phyloP scores from a whole-genome alignment of 92 coral and sea anemone species.

The Galaxea fascicularis region DNA sequence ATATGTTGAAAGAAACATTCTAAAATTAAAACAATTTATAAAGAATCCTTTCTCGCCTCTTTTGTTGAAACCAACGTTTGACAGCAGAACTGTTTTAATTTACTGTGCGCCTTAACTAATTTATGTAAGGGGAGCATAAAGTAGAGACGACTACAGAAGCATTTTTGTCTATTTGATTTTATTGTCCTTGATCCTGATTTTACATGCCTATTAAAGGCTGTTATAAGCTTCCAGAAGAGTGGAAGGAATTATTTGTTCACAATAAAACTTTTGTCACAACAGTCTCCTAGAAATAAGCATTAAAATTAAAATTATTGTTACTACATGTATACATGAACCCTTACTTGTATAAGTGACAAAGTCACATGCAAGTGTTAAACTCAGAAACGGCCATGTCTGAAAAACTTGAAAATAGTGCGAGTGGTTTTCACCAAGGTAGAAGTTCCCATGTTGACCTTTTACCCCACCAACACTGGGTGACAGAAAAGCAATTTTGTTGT shows the following conservation, averaged over 20 bases:
- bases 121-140: background rate
- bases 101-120: background rate
- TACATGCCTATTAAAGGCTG: background rate
- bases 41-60: background rate
- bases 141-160: background rate
- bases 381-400: no score
- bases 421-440: constrained; percentile 38
- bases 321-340: constrained; percentile 61
- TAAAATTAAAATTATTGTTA: constrained; percentile 19
- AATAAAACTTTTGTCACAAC: constrained; percentile 8
- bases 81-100: background rate
- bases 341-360: constrained; percentile 59
- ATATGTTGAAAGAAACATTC: background rate
- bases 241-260: constrained; percentile 16
- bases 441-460: constrained; percentile 28
- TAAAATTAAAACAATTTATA: no score
- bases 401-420: no score
- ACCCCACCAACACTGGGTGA: constrained; percentile 53
- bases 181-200: background rate
- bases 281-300: constrained; percentile 1
- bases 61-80: background rate
- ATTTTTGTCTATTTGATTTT: background rate
- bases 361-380: constrained; percentile 51
- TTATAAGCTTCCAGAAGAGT: background rate
- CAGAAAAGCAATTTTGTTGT: constrained; percentile 53